Percentiles rank a stretch among this genome's conserved stretches.
phyloP scores from a whole-genome alignment of 2,888 invertebrate species.

The Sturmia bella region DNA sequence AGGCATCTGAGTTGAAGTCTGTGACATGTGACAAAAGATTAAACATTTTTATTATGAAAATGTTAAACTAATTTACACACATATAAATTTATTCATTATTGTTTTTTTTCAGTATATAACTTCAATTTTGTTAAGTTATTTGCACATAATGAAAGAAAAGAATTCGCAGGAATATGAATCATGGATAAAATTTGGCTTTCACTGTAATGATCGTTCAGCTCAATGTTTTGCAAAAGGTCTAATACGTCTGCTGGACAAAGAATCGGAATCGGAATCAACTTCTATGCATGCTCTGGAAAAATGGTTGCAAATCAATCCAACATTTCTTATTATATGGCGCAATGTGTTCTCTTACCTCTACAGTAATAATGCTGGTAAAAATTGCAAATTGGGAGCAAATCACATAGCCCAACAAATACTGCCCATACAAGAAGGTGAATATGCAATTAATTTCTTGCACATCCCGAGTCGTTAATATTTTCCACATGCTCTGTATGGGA shows the following conservation, averaged over 20 bases:
- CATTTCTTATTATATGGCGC: slow-evolving; percentile 83
- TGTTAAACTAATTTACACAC: not conserved
- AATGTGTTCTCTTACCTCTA: slow-evolving; percentile 84
- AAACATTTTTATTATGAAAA: no score
- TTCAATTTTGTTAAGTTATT: slow-evolving; percentile 89
- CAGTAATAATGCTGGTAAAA: slow-evolving; percentile 72
- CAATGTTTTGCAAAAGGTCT: slow-evolving; percentile 84
- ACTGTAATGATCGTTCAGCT: slow-evolving; percentile 83
- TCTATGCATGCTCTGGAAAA: slow-evolving; percentile 77
- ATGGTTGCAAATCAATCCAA: slow-evolving; percentile 82
- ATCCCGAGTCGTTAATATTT: no score
- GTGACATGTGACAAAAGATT: no score
- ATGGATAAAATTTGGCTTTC: slow-evolving; percentile 85
- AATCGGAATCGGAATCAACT: slow-evolving; percentile 64
- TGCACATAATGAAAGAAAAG: slow-evolving; percentile 86
- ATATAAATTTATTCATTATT: slow-evolving; percentile 44
- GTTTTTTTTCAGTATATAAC: slow-evolving; percentile 85
- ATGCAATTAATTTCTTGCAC: not conserved
- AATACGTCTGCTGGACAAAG: slow-evolving; percentile 80
- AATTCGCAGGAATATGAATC: slow-evolving; percentile 83
- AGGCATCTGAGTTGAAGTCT: no score
- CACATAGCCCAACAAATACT: slow-evolving; percentile 74
- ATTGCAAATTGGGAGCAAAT: slow-evolving; percentile 56
- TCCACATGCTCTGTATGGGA: no score
- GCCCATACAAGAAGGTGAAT: slow-evolving; percentile 74